Base-by-base conservation (phyloP, 1,140 invertebrate genomes). In the Drosophila equinoxialis region DNA sequence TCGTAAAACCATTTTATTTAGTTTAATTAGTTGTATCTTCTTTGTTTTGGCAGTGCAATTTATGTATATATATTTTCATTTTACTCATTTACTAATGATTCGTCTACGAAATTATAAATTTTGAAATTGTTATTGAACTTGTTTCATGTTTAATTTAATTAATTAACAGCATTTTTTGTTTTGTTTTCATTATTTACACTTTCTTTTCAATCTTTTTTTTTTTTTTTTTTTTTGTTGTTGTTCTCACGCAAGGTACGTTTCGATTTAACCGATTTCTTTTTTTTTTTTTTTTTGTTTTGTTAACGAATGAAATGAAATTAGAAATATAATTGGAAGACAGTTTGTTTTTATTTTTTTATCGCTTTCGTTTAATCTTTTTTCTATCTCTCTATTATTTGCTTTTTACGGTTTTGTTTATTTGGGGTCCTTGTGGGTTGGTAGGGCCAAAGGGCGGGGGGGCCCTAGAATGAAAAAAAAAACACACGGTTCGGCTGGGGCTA, bases 21-120 rank as follows among this genome's bases (percentile, higher is more conserved):
- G 48, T 85, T 82, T 65, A 71, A 74, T 65, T 77, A 77, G 65
- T 85, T 87, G 87, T 90, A 90, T 90, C 87, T 87, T 87, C 87
- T 80, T 78, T 87, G 90, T 90, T 87, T 91, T 91, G 90, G 90
- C 90, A 91, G 90, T 90, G 90, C 90, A 91, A 90, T 51, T 51
- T 51, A 48, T 48, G 17, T 51, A 90, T 87, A 78, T 91, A 80
- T 30, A 30, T 30, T 37, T 81, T 83, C 79, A 83, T 84, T 81
- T 82, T 82, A 37, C 86, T 76, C 8, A 20, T 71, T 37, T 72
- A 77, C 76, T 90, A 78, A 71, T 74, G 78, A 26, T 68, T 65
- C 61, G 63, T 61, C 84, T 87, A 89, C 80, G 57, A 87, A 84
- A 81, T 90, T 51, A 85, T 65, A 77, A 35, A 61, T 80, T 79